phyloP scores from a whole-genome alignment of 2,888 invertebrate species.

The Willowsia nigromaculata region DNA sequence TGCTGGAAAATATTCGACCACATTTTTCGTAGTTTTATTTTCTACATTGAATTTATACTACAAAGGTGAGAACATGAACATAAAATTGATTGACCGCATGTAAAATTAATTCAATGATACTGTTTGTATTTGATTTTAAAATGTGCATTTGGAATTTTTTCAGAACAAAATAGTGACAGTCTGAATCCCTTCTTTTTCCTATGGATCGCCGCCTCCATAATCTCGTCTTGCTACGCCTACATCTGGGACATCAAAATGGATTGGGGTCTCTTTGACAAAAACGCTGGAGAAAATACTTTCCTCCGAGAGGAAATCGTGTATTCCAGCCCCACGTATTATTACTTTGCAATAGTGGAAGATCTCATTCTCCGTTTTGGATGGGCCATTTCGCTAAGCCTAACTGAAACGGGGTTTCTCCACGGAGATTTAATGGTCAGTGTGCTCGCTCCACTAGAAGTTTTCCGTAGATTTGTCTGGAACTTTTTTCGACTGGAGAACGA shows the following conservation, averaged over 20 bases:
- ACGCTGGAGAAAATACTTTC: slow-evolving; percentile 94
- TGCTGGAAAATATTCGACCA: slow-evolving; percentile 98
- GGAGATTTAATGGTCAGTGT: slow-evolving; percentile 91
- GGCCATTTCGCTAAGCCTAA: slow-evolving; percentile 92
- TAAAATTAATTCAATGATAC: no score
- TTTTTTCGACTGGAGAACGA: slow-evolving; percentile 99
- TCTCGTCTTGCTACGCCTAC: slow-evolving; percentile 96
- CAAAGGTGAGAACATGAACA: slow-evolving; percentile 82
- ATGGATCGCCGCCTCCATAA: slow-evolving; percentile 91
- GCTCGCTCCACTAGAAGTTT: slow-evolving; percentile 92
- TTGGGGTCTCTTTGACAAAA: slow-evolving; percentile 97
- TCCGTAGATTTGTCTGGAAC: slow-evolving; percentile 98
- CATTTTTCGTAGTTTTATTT: slow-evolving; percentile 96
- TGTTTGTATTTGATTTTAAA: no score
- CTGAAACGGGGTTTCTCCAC: slow-evolving; percentile 88
- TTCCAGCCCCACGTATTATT: slow-evolving; percentile 94
- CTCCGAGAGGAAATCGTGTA: slow-evolving; percentile 97
- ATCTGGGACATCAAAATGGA: slow-evolving; percentile 99
- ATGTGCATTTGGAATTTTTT: no score
- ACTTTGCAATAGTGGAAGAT: slow-evolving; percentile 98
- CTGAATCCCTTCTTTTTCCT: slow-evolving; percentile 91
- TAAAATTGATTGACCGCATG: no score
- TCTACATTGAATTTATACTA: slow-evolving; percentile 86
- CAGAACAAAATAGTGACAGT: slow-evolving; percentile 69
- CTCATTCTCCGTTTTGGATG: slow-evolving; percentile 95